Conservation (phyloP, 2,797 vertebrate species). For the Vespertilio murinus region DNA sequence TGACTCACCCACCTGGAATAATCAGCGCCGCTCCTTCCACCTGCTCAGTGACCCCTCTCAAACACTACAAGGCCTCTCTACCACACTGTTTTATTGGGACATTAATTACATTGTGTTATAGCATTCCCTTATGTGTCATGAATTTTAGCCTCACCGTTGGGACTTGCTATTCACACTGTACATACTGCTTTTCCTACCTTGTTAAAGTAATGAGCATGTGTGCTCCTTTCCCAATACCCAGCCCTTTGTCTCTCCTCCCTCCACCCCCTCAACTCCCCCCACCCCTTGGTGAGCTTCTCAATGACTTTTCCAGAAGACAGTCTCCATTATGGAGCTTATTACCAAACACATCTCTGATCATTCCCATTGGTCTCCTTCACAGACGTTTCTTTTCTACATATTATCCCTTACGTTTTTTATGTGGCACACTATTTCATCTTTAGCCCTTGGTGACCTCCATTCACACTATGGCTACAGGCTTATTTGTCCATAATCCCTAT, state of each 20-base stretch:
- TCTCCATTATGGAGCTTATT: neutral
- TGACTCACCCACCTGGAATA: neutral
- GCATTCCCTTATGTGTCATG: neutral
- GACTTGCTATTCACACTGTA: neutral
- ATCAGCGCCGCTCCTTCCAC: neutral
- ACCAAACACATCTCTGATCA: neutral
- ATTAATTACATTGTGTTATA: neutral
- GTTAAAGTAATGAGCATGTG: neutral
- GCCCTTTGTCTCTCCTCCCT: neutral
- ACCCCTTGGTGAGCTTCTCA: neutral
- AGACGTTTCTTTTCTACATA: accelerated
- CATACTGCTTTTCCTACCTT: neutral
- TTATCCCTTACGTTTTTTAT: neutral
- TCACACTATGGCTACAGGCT: neutral
- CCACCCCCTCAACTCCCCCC: no score
- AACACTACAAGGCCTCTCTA: neutral
- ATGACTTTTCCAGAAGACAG: neutral
- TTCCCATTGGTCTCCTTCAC: neutral
- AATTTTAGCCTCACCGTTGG: neutral
- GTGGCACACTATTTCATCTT: neutral
- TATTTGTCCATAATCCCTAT: neutral
- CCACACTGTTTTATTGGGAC: neutral
- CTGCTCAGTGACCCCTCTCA: neutral
- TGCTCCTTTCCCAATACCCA: neutral
- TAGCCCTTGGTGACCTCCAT: no score